Base-by-base conservation (phyloP, 2,113 vertebrate species). In the Actenoides hombroni region DNA sequence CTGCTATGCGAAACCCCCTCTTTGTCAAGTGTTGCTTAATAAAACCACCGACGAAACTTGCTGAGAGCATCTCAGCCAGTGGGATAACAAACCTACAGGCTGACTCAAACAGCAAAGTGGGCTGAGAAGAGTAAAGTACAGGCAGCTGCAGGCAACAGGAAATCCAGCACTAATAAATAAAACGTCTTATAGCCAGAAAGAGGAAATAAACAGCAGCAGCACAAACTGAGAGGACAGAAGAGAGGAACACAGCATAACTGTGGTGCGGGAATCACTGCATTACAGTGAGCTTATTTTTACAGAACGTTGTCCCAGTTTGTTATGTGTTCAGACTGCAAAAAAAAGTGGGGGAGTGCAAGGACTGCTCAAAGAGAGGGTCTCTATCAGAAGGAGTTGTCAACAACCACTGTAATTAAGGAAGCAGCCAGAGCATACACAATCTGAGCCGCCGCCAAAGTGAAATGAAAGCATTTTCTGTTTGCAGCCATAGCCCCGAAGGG, bases 391-490 rank as follows among this genome's bases (percentile, higher is more conserved):
- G 35, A 94, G 80, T 84, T 96, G 96, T 97, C 95, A 96, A 92
- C 96, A 96, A 64, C 82, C 80, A 44, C 90, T 86, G 90, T 86
- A 95, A 95, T 95, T 94, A 96, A 94, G 94, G 86, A 96, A 95
- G 94, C 92, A 92, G 92, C 93, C 86, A 88, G 92, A 93, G 94
- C 92, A 44, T 92, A 92, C 92, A 93, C 79, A 94, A 86, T 92
- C 67, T 63, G 83, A 94, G 73, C 69, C 0, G 8, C 69, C 31
- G 90, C 95, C 95, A 95, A 75, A 76, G 56, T 24, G 76, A 95
- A 95, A 94, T 96, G 94, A 96, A 96, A 95, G 93, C 90, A 71
- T 60, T 93, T 96, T 96, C 92, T 97, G 94, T 97, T 93, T 93
- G 91, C 76, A 96, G 90, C 76, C 44, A 0, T 68, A 88, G 88